These are phyloP conservation scores for Eupithecia dodoneata DNA, from an alignment of 2,888 invertebrate genomes.

Conservation along the genomic window DNA sequence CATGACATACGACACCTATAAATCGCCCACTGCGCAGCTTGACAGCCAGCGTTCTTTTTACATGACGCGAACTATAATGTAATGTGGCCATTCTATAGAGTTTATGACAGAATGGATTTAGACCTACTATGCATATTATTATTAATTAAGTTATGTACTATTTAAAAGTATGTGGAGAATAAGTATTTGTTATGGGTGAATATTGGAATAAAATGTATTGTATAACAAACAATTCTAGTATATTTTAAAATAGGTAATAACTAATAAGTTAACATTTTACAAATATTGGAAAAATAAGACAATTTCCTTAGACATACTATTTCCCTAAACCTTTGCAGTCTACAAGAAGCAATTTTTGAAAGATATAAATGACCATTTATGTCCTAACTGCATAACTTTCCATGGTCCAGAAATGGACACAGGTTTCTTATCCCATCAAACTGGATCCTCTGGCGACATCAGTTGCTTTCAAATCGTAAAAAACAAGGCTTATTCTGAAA, in stretches of 20 bases:
- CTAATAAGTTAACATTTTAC: neutral
- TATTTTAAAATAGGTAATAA: neutral
- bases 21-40: no score
- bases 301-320: no score
- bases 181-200: neutral
- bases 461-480: slow-evolving; percentile 8
- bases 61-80: neutral
- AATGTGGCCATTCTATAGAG: neutral
- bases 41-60: no score
- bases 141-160: neutral
- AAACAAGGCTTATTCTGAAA: slow-evolving; percentile 5
- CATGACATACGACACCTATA: no score
- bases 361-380: no score
- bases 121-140: neutral
- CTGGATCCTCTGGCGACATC: neutral
- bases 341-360: no score
- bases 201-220: neutral
- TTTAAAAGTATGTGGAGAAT: neutral
- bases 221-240: neutral
- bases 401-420: no score
- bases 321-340: no score
- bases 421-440: neutral
- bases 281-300: no score
- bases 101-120: neutral
- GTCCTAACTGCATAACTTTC: no score